A percentile compares a stretch with the other conserved stretches of the same genome.
Conservation (phyloP, 2,113 vertebrate species). For the Aphyosemion australe region DNA sequence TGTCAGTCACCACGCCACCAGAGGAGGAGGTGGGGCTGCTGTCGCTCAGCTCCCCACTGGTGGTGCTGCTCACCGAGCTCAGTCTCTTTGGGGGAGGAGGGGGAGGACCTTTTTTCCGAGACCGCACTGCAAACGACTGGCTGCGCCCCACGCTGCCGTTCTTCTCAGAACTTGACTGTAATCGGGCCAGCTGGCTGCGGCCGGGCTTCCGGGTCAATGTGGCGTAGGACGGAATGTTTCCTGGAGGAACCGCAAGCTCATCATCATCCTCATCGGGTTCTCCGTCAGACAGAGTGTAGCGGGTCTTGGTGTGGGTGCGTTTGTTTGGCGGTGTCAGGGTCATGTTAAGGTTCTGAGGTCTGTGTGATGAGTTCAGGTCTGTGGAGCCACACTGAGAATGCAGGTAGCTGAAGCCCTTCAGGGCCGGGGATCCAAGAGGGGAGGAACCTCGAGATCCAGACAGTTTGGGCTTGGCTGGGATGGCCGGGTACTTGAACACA, state of each 20-base stretch:
- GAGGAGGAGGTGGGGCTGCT: slow-evolving; percentile 23
- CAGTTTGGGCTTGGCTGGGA: slow-evolving; percentile 68
- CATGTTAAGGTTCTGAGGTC: not conserved
- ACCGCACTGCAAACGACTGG: slow-evolving; percentile 90
- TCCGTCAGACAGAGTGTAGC: slow-evolving; percentile 86
- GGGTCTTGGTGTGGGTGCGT: slow-evolving; percentile 84
- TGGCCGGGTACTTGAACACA: slow-evolving; percentile 71
- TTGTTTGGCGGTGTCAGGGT: slow-evolving; percentile 77
- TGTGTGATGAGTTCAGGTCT: slow-evolving; percentile 31
- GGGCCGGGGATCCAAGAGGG: slow-evolving; percentile 59
- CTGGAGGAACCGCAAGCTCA: slow-evolving; percentile 43
- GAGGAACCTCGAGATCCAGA: slow-evolving; percentile 32
- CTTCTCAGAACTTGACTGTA: slow-evolving; percentile 54
- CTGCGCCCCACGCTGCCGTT: slow-evolving; percentile 85
- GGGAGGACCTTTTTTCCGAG: slow-evolving; percentile 90
- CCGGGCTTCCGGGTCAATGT: slow-evolving; percentile 89
- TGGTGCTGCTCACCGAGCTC: slow-evolving; percentile 89
- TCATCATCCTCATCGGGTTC: slow-evolving; percentile 85
- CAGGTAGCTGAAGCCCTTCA: slow-evolving; percentile 74
- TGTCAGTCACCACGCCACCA: slow-evolving; percentile 10
- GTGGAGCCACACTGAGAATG: slow-evolving; percentile 63
- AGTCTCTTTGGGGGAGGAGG: slow-evolving; percentile 92
- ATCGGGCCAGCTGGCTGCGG: slow-evolving; percentile 53
- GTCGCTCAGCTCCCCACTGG: slow-evolving; percentile 72
- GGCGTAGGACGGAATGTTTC: slow-evolving; percentile 85